Percentiles rank a stretch among this genome's conserved stretches.
phyloP scores from a whole-genome alignment of 2,888 invertebrate species.

The Elmis aenea region DNA sequence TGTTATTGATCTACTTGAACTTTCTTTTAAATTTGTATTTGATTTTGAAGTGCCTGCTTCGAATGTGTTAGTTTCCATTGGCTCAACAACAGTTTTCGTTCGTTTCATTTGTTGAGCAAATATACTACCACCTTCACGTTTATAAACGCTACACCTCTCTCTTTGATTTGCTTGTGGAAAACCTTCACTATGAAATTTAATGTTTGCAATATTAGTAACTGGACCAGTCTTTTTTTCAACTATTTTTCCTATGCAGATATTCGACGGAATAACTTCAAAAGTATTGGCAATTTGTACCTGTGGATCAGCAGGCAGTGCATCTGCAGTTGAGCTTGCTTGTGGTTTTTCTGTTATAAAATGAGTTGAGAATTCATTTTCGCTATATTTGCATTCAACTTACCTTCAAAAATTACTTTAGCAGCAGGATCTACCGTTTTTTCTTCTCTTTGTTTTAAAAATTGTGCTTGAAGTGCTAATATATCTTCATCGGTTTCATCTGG shows the following conservation, averaged over 20 bases:
- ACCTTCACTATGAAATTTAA: conserved; percentile 38
- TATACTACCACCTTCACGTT: conserved; percentile 47
- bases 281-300: conserved; percentile 39
- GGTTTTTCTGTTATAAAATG: background rate
- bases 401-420: conserved; percentile 49
- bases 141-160: conserved; percentile 31
- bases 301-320: conserved; percentile 20
- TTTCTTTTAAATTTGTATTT: conserved; percentile 17
- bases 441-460: conserved; percentile 56
- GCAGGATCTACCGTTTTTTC: conserved; percentile 57
- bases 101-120: conserved; percentile 50
- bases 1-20: conserved; percentile 17
- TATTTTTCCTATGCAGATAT: conserved; percentile 52
- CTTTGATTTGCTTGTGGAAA: conserved; percentile 52
- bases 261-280: conserved; percentile 46
- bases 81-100: conserved; percentile 28
- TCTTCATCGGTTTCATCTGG: conserved; percentile 69
- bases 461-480: conserved; percentile 67
- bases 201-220: background rate
- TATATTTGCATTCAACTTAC: conserved; percentile 26
- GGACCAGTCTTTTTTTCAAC: conserved; percentile 49
- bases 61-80: conserved; percentile 25
- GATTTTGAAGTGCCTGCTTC: too few relatives aligned
- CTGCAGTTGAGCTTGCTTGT: background rate
- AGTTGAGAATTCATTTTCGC: background rate